These are phyloP conservation scores for Malurus cyaneus DNA, from an alignment of 2,113 vertebrate species.

Conservation along the genomic window DNA sequence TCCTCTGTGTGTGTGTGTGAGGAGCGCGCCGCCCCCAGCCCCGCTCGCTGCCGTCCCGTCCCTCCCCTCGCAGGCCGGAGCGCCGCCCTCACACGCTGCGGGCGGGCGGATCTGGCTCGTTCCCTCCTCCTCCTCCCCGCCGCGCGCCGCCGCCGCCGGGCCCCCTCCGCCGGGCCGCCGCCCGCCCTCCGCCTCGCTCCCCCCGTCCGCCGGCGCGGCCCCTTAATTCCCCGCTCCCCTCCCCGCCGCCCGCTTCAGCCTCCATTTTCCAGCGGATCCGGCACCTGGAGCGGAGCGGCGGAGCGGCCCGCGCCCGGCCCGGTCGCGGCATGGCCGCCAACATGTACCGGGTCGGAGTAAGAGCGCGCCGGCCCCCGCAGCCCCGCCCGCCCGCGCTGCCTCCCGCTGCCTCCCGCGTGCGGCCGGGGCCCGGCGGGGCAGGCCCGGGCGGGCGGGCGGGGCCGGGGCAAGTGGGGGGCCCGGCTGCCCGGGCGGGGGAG, in stretches of 20 bases:
- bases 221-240: background rate
- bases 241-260: constrained; percentile 17
- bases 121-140: background rate
- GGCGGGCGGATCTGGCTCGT: background rate
- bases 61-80: background rate
- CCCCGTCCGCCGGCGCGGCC: background rate
- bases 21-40: background rate
- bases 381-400: too few relatives aligned
- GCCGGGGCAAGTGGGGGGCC: too few relatives aligned
- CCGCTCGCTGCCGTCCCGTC: background rate
- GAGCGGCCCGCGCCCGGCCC: background rate
- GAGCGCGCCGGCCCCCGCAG: too few relatives aligned
- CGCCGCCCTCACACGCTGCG: background rate
- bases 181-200: background rate
- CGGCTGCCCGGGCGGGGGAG: too few relatives aligned
- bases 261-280: constrained; percentile 51
- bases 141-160: background rate
- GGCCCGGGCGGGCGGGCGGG: too few relatives aligned
- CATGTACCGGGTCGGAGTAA: too few relatives aligned
- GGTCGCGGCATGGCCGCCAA: too few relatives aligned
- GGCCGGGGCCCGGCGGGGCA: too few relatives aligned
- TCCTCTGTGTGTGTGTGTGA: too few relatives aligned
- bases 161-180: background rate
- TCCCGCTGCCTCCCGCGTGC: too few relatives aligned
- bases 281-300: constrained; percentile 19